Evolutionary conservation across 2,113 vertebrate species (phyloP), one percentile per base, ranked within the genome.

Genomic region (Amphiprion ocellaris): DNA sequence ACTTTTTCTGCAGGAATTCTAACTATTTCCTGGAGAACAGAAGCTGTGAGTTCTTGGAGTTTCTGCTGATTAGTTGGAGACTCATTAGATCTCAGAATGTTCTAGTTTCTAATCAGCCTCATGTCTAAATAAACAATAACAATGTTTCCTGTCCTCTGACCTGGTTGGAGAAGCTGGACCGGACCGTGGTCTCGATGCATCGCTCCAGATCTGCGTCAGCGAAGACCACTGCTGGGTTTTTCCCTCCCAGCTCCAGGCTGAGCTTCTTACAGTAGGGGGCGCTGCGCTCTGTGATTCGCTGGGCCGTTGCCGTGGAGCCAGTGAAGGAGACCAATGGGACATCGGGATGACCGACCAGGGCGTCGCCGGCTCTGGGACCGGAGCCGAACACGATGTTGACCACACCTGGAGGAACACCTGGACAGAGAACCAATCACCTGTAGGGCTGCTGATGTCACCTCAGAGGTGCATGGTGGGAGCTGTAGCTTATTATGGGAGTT

Each of bases 161-260:
- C 96, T 99, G 98, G 85, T 99, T 99, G 88, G 94, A 94, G 90
- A 99, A 99, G 89, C 97, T 99, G 90, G 98, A 99, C 78, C 93
- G 95, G 11, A 99, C 87, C 0, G 98, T 99, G 2, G 95, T 95
- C 37, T 95, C 89, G 41, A 99, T 89, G 69, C 97, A 99, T 3
- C 96, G 94, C 8, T 94, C 94, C 87, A 99, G 82, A 89, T 98
- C 93, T 0, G 97, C 97, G 10, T 99, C 98, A 0, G 97, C 94
- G 6, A 99, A 99, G 64, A 99, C 7, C 10, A 99, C 89, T 0
- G 98, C 98, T 0, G 98, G 98, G 76, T 99, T 99, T 91, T 99
- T 99, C 28, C 97, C 98, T 1, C 98, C 98, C 24, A 99, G 94
- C 84, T 99, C 98, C 87, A 99, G 71, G 0, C 97, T 99, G n/a